A percentile compares a stretch with the other conserved stretches of the same genome.
Conservation (phyloP, 2,113 vertebrate species). For the Nibea coibor region DNA sequence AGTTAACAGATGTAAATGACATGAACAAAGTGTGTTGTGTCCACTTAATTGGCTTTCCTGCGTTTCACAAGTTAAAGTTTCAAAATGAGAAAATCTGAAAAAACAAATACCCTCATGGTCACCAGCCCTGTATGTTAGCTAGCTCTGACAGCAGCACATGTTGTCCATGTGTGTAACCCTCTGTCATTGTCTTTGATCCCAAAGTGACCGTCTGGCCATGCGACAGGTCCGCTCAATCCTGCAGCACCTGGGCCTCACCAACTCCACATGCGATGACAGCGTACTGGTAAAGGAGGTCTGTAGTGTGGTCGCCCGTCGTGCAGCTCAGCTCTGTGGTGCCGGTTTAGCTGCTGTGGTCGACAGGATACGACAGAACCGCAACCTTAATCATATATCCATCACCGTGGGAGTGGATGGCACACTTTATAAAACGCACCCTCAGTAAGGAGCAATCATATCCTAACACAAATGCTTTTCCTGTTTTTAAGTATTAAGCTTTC, state of each 20-base stretch:
- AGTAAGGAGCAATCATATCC: slow-evolving; percentile 80
- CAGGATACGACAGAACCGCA: slow-evolving; percentile 92
- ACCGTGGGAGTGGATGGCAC: slow-evolving; percentile 96
- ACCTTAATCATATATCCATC: slow-evolving; percentile 88
- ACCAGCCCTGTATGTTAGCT: neutral
- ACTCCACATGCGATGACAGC: slow-evolving; percentile 94
- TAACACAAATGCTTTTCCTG: too few species aligned
- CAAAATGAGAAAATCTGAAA: too few species aligned
- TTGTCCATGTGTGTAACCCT: neutral
- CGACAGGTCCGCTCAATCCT: slow-evolving; percentile 95
- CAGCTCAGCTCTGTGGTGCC: slow-evolving; percentile 93
- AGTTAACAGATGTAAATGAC: too few species aligned
- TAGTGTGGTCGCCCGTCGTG: slow-evolving; percentile 87
- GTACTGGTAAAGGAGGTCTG: slow-evolving; percentile 98
- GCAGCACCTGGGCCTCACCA: slow-evolving; percentile 92
- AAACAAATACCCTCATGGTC: too few species aligned
- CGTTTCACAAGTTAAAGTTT: too few species aligned
- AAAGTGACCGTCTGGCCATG: slow-evolving; percentile 93
- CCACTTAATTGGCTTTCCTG: too few species aligned
- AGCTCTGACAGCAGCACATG: neutral
- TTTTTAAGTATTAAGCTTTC: neutral
- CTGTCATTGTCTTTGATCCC: neutral
- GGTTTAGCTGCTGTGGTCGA: slow-evolving; percentile 95
- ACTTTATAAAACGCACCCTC: slow-evolving; percentile 96
- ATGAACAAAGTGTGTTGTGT: too few species aligned